These are phyloP conservation scores for Drosophila mercatorum DNA, from an alignment of 2,888 invertebrate species.

Conservation along the genomic window DNA sequence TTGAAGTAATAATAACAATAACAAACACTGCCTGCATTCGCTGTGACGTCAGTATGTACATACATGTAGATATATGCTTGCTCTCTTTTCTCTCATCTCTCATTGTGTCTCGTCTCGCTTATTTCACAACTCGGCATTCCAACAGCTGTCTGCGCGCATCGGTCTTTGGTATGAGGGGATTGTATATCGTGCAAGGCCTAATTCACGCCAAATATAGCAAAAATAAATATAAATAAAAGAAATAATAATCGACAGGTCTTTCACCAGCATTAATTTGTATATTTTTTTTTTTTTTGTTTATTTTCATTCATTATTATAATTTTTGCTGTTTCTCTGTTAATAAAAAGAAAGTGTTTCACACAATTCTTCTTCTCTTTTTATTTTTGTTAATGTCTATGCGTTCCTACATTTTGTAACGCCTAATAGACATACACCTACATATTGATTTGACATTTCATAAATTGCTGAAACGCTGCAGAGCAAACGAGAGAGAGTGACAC, in stretches of 20 bases:
- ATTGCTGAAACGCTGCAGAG: slow-evolving; percentile 28
- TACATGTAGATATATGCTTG: slow-evolving; percentile 17
- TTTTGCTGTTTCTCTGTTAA: slow-evolving; percentile 9
- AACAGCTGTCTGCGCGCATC: slow-evolving; percentile 49
- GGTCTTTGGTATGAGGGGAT: background rate
- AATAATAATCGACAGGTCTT: slow-evolving; percentile 10
- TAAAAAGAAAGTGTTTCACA: slow-evolving; percentile 24
- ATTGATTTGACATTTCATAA: slow-evolving; percentile 55
- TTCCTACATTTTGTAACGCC: slow-evolving; percentile 3
- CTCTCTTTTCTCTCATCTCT: background rate
- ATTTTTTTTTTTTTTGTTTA: slow-evolving; percentile 7
- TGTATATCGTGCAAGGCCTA: slow-evolving; percentile 22
- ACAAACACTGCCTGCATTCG: slow-evolving; percentile 13
- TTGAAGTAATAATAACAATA: slow-evolving; percentile 13
- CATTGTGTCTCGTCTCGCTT: slow-evolving; percentile 2
- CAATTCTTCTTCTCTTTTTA: background rate
- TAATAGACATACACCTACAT: slow-evolving; percentile 34
- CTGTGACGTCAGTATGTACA: slow-evolving; percentile 42
- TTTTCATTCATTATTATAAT: slow-evolving; percentile 14
- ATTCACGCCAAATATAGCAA: slow-evolving; percentile 18
- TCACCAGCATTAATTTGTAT: slow-evolving; percentile 28
- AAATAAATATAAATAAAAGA: slow-evolving; percentile 3
- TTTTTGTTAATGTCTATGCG: background rate
- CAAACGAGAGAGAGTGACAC: slow-evolving; percentile 14
- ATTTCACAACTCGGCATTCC: slow-evolving; percentile 49